Conservation (phyloP, 2,888 invertebrate species). For the Caenorhabditis japonica region DNA sequence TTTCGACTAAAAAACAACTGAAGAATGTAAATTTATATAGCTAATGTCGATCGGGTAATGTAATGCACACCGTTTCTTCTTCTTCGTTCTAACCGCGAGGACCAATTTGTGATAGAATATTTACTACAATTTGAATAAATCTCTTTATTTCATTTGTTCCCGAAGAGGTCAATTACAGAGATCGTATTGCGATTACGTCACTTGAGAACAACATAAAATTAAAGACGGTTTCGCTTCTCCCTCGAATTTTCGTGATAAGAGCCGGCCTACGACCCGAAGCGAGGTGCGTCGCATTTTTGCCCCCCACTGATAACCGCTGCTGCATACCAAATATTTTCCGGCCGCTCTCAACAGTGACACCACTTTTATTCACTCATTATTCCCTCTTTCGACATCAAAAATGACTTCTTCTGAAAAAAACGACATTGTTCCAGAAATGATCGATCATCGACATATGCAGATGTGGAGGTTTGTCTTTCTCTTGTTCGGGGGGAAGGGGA, state of each 20-base stretch:
- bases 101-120: too few relatives aligned
- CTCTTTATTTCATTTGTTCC: too few relatives aligned
- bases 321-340: constrained; percentile 42
- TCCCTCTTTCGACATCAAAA: neutral
- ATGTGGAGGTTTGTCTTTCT: constrained; percentile 47
- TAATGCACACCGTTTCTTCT: too few relatives aligned
- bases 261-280: constrained; percentile 43
- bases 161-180: constrained; percentile 12
- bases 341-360: neutral
- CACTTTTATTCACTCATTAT: neutral
- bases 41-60: too few relatives aligned
- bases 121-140: too few relatives aligned
- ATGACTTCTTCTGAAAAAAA: constrained; percentile 45
- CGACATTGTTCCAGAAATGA: constrained; percentile 46
- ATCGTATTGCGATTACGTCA: constrained; percentile 34
- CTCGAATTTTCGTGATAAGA: constrained; percentile 37
- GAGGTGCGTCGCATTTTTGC: constrained; percentile 10
- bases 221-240: constrained; percentile 20
- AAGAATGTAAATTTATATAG: too few relatives aligned
- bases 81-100: too few relatives aligned
- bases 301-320: constrained; percentile 22
- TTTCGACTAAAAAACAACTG: too few relatives aligned
- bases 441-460: constrained; percentile 53
- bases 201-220: constrained; percentile 32
- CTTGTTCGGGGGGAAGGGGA: too few relatives aligned